Evolutionary conservation across 2,888 invertebrate species (phyloP).

Genomic region (Lamellibrachia columna): DNA sequence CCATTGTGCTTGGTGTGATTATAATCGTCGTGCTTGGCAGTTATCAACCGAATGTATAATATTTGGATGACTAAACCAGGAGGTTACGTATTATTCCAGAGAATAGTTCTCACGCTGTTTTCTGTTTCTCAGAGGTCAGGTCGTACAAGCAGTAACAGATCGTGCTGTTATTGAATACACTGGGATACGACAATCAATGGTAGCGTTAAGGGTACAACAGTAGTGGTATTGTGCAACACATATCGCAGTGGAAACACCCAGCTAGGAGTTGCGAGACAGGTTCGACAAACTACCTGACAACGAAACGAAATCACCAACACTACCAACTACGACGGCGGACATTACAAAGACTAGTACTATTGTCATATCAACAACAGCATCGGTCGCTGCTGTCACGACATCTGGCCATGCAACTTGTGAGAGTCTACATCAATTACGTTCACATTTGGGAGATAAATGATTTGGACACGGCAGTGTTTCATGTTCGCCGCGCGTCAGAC

Average conservation of each 20-base stretch:
- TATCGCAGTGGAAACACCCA: background rate
- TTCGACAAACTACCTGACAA: background rate
- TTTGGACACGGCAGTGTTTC: background rate
- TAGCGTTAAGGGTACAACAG: background rate
- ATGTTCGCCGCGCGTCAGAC: background rate
- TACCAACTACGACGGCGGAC: background rate
- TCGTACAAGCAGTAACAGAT: background rate
- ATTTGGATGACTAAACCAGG: background rate
- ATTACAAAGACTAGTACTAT: background rate
- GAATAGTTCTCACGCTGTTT: background rate
- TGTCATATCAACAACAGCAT: background rate
- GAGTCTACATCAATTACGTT: background rate
- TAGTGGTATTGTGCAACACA: background rate
- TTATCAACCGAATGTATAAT: background rate
- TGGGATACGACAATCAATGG: background rate
- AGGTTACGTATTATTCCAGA: background rate
- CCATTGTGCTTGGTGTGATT: background rate
- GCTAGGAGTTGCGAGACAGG: background rate
- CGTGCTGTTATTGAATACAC: background rate
- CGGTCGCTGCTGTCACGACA: background rate
- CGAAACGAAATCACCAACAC: background rate
- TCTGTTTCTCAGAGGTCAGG: background rate
- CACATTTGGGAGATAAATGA: background rate
- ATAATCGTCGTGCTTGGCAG: background rate
- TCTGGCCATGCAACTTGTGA: background rate